Base-by-base conservation (phyloP, 2,113 vertebrate genomes). In the Hypomesus transpacificus region DNA sequence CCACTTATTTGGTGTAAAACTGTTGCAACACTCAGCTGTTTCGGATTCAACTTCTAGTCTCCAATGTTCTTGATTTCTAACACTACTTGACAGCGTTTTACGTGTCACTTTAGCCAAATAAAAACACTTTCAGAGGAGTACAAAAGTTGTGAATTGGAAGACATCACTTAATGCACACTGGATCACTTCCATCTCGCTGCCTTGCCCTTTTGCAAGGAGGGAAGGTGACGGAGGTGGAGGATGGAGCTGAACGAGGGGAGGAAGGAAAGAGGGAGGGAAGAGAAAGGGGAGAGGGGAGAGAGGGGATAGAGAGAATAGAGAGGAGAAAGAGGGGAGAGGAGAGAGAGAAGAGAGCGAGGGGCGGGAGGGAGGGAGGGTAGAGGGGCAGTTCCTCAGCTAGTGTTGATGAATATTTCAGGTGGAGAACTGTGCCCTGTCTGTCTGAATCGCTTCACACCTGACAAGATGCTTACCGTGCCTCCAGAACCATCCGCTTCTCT, bases 401-500 rank as follows among this genome's bases (percentile, higher is more conserved):
- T 4, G 58, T 39, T 60, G 68, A 82, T 89, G 60, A 90, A 89
- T 90, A 84, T 89, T 90, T 89, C 65, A 90, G 78, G 28, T 24
- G 46, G 22, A 80, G 74, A 80, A 80, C 65, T 83, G 77, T 1
- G 69, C 78, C 70, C 82, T 65, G 81, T 89, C 89, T 86, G 83
- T 79, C 80, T 76, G 74, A 83, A 87, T 90, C 83, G 86, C 31
- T 73, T 86, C 82, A 86, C 77, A 73, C 53, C 53, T 59, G 71
- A 66, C 21, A 17, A 64, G 26, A 16, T 26, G 39, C 16, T 14
- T 61, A 28, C 17, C 31, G 58, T 24, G 68, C n/a, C 66, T 34
- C 16, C 31, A 54, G 54, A 18, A 66, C 71, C 34, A 9, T 9
- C 60, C 75, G 68, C 59, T 78, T 82, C 60, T 54, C 50, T 17